Percentiles rank a stretch among this genome's conserved stretches.
phyloP scores from a whole-genome alignment of 53 echinoderm and acorn worm species.

The Henricia sp. region DNA sequence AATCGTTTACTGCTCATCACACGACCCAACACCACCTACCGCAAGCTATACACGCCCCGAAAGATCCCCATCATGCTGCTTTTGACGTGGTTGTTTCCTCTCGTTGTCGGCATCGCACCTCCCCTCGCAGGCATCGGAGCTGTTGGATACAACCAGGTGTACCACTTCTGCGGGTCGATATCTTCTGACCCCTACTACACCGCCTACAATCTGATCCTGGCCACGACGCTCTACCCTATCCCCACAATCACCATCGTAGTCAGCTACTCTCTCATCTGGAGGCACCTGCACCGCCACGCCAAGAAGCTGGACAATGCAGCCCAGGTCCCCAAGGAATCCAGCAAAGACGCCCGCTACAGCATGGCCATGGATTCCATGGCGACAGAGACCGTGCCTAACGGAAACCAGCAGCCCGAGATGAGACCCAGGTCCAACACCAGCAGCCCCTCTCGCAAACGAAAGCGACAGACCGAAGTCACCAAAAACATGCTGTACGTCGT shows the following conservation, averaged over 20 bases:
- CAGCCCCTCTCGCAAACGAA: slow-evolving; percentile 22
- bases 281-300: slow-evolving; percentile 47
- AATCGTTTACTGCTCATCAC: slow-evolving; percentile 90
- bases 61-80: slow-evolving; percentile 61
- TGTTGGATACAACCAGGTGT: slow-evolving; percentile 54
- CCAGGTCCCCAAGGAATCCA: background rate
- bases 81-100: slow-evolving; percentile 65
- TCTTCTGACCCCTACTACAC: slow-evolving; percentile 38
- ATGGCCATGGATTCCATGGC: background rate
- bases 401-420: background rate
- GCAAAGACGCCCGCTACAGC: slow-evolving; percentile 45
- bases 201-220: slow-evolving; percentile 45
- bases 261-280: slow-evolving; percentile 61
- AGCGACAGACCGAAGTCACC: slow-evolving; percentile 64
- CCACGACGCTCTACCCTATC: slow-evolving; percentile 46
- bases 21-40: slow-evolving; percentile 22
- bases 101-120: slow-evolving; percentile 52
- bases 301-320: slow-evolving; percentile 6
- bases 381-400: background rate
- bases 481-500: slow-evolving; percentile 79
- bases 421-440: background rate
- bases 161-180: slow-evolving; percentile 61
- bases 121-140: slow-evolving; percentile 38
- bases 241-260: slow-evolving; percentile 55
- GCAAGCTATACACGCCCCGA: slow-evolving; percentile 17